Evolutionary conservation across 2,888 invertebrate genomes (phyloP).

Genomic region (Ormyrus rosae): DNA sequence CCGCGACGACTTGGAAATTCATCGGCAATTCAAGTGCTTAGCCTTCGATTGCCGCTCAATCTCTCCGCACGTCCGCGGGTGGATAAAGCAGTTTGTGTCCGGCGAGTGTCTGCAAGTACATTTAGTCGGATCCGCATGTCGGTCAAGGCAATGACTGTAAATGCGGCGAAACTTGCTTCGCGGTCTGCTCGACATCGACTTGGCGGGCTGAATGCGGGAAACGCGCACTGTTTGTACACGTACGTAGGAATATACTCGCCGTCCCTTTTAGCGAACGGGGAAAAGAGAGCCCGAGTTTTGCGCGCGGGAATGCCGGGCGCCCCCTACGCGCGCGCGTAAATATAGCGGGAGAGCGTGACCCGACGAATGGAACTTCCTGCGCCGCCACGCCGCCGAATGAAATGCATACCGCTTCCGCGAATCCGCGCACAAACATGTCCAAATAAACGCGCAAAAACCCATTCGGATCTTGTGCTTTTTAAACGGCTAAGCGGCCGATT

Average conservation of each 20-base stretch:
- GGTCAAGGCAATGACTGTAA: constrained; percentile 49
- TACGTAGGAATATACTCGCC: constrained; percentile 2
- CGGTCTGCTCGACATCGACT: constrained; percentile 3
- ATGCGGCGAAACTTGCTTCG: constrained; percentile 32
- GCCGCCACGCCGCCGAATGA: neutral
- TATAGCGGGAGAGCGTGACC: neutral
- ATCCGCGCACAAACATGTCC: constrained; percentile 30
- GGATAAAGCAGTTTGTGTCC: too few species aligned
- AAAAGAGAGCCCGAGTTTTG: constrained; percentile 25
- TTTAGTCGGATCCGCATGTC: constrained; percentile 44
- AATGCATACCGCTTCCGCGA: constrained; percentile 21
- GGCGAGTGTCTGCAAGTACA: constrained; percentile 41
- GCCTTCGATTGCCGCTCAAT: constrained; percentile 25
- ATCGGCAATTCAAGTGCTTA: constrained; percentile 20
- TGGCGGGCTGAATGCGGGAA: constrained; percentile 4
- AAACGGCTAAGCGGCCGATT: too few species aligned
- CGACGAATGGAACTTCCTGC: constrained; percentile 2
- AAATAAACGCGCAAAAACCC: constrained; percentile 19
- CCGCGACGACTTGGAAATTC: neutral
- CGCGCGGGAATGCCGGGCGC: constrained; percentile 10
- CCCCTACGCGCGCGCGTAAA: neutral
- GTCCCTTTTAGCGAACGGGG: neutral
- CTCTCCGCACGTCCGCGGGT: too few species aligned
- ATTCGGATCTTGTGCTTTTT: too few species aligned
- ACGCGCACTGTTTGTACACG: neutral